Evolutionary conservation across 2,113 vertebrate genomes (phyloP).

Genomic region (Malurus alboscapulatus): DNA sequence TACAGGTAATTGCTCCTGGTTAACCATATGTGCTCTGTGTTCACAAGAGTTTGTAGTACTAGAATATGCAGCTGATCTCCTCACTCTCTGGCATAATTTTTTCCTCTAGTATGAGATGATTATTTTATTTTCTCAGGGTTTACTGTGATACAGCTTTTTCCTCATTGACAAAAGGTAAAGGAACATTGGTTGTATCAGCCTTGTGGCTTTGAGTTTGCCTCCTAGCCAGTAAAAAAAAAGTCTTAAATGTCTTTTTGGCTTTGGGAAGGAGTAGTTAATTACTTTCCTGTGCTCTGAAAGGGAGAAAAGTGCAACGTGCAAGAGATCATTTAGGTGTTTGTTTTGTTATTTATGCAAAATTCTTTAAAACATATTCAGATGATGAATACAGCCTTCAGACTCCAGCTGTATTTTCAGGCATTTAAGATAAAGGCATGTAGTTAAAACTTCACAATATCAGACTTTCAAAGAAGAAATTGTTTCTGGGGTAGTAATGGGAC

Average conservation of each 20-base stretch:
- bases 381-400: neutral
- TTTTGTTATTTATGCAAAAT: neutral
- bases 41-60: neutral
- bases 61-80: neutral
- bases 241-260: neutral
- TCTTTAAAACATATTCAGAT: neutral
- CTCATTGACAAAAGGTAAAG: neutral
- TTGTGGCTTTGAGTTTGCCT: neutral
- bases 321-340: neutral
- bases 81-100: neutral
- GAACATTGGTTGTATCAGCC: neutral
- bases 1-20: slow-evolving; percentile 82
- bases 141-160: neutral
- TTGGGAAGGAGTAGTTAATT: neutral
- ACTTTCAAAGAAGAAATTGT: neutral
- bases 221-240: neutral
- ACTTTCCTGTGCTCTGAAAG: neutral
- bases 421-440: neutral
- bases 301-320: neutral
- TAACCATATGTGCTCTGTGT: neutral
- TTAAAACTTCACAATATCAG: neutral
- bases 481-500: neutral
- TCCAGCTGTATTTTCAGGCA: neutral
- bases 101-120: neutral
- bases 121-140: neutral